Base-by-base conservation (phyloP, 2,888 invertebrate species). In the Hirtodrosophila duncani region DNA sequence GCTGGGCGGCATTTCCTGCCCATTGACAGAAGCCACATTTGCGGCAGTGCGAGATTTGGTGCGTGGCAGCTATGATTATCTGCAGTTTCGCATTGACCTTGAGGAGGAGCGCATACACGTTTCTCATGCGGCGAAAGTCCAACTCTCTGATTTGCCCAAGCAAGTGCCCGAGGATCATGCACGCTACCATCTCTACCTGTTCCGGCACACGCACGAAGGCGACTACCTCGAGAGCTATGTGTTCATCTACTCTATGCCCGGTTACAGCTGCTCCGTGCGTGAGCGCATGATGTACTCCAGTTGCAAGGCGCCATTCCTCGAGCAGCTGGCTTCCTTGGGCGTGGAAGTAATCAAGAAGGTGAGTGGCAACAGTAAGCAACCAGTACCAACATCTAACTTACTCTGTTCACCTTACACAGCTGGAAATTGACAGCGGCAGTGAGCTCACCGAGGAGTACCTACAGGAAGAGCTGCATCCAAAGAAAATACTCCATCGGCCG, bases 271-370 rank as follows among this genome's bases (percentile, higher is more conserved):
- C 86, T 93, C 97, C 59, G 96, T 99, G 74, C 98, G 97, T 83
- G 99, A 99, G 85, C 90, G 98, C 69, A 99, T 99, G 99, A 89
- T 99, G 84, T 99, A 99, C 87, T 98, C 99, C 0, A 98, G 98
- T 81, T 98, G 98, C 88, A 99, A 98, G 87, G 94, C 92, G 55
- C 95, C 97, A 10, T 91, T 99, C 63, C 88, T 97, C 42, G 94
- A 95, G 61, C 91, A 92, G 10, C 92, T 98, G 57, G 91, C 94
- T 77, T 90, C 91, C 37, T 88, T 94, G 78, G 94, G 94, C 20
- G 87, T 98, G 8, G 91, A 91, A 61, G 91, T 99, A 68, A 90
- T 89, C 0, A 98, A 97, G 88, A 94, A 96, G 91, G 98, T 98
- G 86, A 42, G 43, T 36, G 24, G n/a, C n/a, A n/a, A 2, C 2